Base-by-base conservation (phyloP, 2,888 invertebrate genomes). In the Hesperia comma region DNA sequence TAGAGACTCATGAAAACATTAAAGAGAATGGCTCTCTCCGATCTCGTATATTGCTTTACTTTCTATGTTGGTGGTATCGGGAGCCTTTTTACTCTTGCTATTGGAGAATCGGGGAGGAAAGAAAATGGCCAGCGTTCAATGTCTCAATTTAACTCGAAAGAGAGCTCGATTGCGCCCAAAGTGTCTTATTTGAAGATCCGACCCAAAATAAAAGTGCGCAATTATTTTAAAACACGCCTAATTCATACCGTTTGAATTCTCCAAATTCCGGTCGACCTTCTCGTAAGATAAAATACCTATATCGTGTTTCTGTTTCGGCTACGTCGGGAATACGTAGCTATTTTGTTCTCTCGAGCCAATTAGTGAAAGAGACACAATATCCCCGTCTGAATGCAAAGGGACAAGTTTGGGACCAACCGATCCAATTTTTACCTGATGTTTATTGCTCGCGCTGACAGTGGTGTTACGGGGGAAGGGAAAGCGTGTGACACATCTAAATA, bases 381-480 rank as follows among this genome's bases (percentile, higher is more conserved):
- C 71, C 74, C 84, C 74, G 77, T 82, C 79, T 81, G 83, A 77
- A 72, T 75, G 72, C 72, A 72, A 78, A 79, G 84, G 86, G 87
- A 83, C 84, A 82, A 83, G 79, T 82, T 86, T 74, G 80, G 82
- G 80, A 80, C 81, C 80, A 85, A 87, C 87, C 91, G 80, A 80
- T 80, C 81, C 80, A 85, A 87, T 88, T 91, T 91, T 90, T 92
- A 91, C 91, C 91, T 91, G 92, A 85, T 82, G 84, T 87, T 86
- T 76, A 88, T 87, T 85, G 84, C 84, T 75, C 79, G 79, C 83
- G 87, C 83, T 86, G 89, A 88, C 87, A 87, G 84, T 84, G 80
- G 84, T 80, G 83, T 88, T 86, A 88, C 84, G 82, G 84, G 86
- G 84, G 81, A 79, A 77, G 79, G 76, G 80, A 83, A n/a, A 83